These are phyloP conservation scores for Trematocara variabile DNA, from an alignment of 2,113 vertebrate genomes.

Conservation along the genomic window DNA sequence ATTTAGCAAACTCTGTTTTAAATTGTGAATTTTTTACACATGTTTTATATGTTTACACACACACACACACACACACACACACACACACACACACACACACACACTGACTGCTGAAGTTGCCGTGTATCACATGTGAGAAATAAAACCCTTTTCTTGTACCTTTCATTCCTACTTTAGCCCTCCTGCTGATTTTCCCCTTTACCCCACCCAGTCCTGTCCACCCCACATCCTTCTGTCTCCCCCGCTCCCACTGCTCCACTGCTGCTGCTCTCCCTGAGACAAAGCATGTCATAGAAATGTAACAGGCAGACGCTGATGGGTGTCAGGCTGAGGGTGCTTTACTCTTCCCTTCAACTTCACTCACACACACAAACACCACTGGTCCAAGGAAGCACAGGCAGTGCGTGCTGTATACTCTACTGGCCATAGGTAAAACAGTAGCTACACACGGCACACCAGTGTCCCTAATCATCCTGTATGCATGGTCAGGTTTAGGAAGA, in stretches of 20 bases:
- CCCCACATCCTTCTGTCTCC: slow-evolving; percentile 7
- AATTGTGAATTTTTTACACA: no score
- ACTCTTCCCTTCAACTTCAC: slow-evolving; percentile 35
- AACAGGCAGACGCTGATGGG: slow-evolving; percentile 60
- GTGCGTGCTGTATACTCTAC: not conserved
- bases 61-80: no score
- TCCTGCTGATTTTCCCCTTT: slow-evolving; percentile 11
- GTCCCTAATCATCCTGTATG: not conserved
- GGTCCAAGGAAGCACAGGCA: not conserved
- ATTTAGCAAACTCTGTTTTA: no score
- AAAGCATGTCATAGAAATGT: slow-evolving; percentile 64
- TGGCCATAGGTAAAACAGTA: not conserved
- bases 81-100: not conserved
- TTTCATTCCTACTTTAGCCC: slow-evolving; percentile 28
- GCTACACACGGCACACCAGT: not conserved
- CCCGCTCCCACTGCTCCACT: not conserved
- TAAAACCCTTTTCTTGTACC: slow-evolving; percentile 36
- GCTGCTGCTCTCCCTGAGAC: slow-evolving; percentile 33
- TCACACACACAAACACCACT: slow-evolving; percentile 6
- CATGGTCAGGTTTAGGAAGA: not conserved
- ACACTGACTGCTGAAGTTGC: not conserved
- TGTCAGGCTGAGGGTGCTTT: slow-evolving; percentile 50
- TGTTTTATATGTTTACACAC: no score
- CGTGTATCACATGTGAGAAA: slow-evolving; percentile 4
- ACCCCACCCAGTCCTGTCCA: slow-evolving; percentile 3